Percentiles rank a stretch among this genome's conserved stretches.
Conservation (phyloP, 2,888 invertebrate genomes). For the Pemphredon lugubris region DNA sequence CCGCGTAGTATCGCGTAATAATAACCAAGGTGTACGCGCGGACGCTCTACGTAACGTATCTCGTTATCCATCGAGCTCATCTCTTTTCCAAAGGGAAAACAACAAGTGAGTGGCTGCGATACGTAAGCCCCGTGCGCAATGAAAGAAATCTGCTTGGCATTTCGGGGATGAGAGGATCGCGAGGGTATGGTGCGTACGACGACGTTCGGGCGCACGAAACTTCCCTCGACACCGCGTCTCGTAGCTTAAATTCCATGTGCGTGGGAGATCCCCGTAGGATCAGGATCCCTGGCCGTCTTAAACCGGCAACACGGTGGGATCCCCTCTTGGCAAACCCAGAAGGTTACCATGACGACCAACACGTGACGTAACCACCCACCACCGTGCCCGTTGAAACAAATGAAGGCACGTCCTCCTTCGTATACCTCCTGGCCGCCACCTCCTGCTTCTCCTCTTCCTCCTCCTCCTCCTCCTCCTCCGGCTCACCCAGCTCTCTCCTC, state of each 20-base stretch:
- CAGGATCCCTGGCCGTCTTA: conserved; percentile 72
- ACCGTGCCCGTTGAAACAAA: conserved; percentile 80
- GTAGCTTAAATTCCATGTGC: conserved; percentile 67
- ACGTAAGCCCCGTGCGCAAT: too few species aligned
- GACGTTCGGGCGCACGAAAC: too few species aligned
- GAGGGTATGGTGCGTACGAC: too few species aligned
- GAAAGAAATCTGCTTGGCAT: too few species aligned
- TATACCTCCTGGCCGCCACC: conserved; percentile 54
- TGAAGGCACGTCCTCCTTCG: conserved; percentile 78
- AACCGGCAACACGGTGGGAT: conserved; percentile 78
- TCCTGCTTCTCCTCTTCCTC: conserved; percentile 59
- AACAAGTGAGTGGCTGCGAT: too few species aligned
- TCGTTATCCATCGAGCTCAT: too few species aligned
- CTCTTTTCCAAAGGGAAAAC: too few species aligned
- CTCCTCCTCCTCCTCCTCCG: conserved; percentile 45
- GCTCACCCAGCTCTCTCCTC: conserved; percentile 3
- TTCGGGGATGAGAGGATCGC: too few species aligned
- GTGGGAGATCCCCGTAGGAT: conserved; percentile 63
- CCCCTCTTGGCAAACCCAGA: conserved; percentile 79
- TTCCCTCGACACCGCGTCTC: too few species aligned
- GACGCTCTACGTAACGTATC: too few species aligned
- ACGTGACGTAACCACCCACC: conserved; percentile 81
- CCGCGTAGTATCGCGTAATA: too few species aligned
- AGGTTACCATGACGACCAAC: conserved; percentile 80
- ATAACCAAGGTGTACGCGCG: too few species aligned